Evolutionary conservation across 2,797 vertebrate species (phyloP).

Genomic region (Coracias cyanogaster): DNA sequence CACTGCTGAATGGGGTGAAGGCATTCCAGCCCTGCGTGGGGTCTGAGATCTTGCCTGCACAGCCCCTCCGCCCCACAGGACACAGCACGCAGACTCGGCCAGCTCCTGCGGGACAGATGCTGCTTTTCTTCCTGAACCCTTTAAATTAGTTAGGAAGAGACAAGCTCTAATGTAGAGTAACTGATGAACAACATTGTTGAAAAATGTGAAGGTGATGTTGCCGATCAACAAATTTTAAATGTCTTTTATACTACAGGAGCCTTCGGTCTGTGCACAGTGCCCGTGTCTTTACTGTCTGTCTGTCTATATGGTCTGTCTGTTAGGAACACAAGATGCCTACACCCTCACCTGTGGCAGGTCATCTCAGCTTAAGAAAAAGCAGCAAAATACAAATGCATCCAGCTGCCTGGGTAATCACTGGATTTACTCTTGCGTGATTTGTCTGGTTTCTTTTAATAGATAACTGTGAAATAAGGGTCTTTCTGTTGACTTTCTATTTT

Average conservation of each 20-base stretch:
- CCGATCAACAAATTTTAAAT: neutral
- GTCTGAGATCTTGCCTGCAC: neutral
- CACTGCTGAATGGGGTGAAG: neutral
- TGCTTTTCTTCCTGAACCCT: neutral
- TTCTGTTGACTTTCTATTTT: neutral
- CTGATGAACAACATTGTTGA: neutral
- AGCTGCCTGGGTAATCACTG: slow-evolving; percentile 78
- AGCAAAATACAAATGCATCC: slow-evolving; percentile 77
- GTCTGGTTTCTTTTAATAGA: neutral
- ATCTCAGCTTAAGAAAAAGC: slow-evolving; percentile 80
- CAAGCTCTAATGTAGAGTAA: neutral
- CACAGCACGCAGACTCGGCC: rapidly evolving
- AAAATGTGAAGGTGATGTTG: neutral
- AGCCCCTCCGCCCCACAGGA: neutral
- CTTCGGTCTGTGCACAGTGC: neutral
- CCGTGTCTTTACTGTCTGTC: slow-evolving; percentile 57
- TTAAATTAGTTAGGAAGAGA: neutral
- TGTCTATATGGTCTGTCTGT: slow-evolving; percentile 61
- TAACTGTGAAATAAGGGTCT: neutral
- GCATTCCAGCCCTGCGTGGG: slow-evolving; percentile 57
- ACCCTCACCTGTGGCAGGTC: slow-evolving; percentile 94
- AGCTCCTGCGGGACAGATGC: neutral
- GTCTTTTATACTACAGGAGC: neutral
- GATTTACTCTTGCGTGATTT: slow-evolving; percentile 35
- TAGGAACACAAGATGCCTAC: slow-evolving; percentile 90